A percentile compares a stretch with the other conserved stretches of the same genome.
phyloP scores from a whole-genome alignment of 2,113 vertebrate genomes.

The Jacana jacana region DNA sequence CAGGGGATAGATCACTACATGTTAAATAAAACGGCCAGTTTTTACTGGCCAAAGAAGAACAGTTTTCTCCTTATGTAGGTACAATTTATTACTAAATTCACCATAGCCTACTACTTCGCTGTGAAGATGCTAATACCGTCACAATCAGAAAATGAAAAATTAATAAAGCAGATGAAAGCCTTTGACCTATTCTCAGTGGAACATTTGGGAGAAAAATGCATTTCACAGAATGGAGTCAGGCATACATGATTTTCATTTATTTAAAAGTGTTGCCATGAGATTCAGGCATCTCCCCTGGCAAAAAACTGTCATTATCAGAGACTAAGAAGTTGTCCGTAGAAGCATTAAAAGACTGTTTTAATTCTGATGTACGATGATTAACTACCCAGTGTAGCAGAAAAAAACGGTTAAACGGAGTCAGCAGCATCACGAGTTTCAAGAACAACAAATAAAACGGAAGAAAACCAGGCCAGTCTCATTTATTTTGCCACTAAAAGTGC shows the following conservation, averaged over 20 bases:
- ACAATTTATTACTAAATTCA: background rate
- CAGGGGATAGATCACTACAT: background rate
- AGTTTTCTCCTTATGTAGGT: background rate
- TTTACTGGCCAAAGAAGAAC: background rate
- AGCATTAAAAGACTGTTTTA: background rate
- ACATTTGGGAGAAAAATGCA: background rate
- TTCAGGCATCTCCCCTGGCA: background rate
- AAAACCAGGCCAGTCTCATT: background rate
- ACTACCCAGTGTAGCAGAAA: background rate
- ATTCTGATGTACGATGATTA: background rate
- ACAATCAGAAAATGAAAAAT: background rate
- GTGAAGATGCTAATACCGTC: background rate
- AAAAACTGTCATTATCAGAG: background rate
- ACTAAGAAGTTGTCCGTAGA: background rate
- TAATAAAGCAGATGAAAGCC: background rate
- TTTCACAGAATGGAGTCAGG: background rate
- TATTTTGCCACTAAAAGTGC: background rate
- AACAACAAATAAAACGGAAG: background rate
- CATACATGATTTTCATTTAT: background rate
- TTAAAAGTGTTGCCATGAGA: background rate
- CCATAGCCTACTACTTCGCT: background rate
- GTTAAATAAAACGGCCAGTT: background rate
- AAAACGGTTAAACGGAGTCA: background rate
- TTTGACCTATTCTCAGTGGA: background rate
- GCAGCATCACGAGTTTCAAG: background rate